phyloP scores from a whole-genome alignment of 2,888 invertebrate species.

The Agrilus mali region DNA sequence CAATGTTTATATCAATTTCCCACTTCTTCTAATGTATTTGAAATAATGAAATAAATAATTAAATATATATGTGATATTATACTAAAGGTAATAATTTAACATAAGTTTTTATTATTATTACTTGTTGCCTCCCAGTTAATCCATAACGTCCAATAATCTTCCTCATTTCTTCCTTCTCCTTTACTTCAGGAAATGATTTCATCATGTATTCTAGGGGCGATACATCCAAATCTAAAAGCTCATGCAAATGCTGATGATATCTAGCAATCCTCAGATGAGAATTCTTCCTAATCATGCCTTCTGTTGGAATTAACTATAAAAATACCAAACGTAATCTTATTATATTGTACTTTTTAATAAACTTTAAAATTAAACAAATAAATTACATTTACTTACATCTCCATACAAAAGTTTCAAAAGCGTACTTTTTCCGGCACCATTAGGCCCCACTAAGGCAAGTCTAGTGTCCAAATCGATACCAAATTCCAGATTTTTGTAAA shows the following conservation, averaged over 20 bases:
- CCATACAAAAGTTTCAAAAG: constrained; percentile 90
- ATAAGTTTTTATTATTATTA: constrained; percentile 27
- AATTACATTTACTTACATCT: constrained; percentile 50
- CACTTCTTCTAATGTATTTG: too few species aligned
- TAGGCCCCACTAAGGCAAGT: constrained; percentile 92
- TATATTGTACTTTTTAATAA: neutral
- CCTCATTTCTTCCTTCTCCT: constrained; percentile 97
- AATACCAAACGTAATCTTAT: constrained; percentile 4
- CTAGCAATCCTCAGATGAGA: constrained; percentile 94
- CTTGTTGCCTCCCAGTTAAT: constrained; percentile 91
- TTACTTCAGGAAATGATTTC: constrained; percentile 90
- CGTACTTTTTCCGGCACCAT: constrained; percentile 98
- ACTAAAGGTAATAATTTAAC: too few species aligned
- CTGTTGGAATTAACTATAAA: constrained; percentile 70
- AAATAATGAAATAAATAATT: too few species aligned
- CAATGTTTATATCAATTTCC: too few species aligned
- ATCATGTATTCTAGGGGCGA: constrained; percentile 98
- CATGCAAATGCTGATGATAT: constrained; percentile 98
- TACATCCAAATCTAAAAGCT: constrained; percentile 84
- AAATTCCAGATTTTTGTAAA: constrained; percentile 96
- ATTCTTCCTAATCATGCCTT: constrained; percentile 96
- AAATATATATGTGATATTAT: too few species aligned
- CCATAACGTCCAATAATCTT: constrained; percentile 98
- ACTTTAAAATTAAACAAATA: neutral
- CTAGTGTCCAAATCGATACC: constrained; percentile 96